Percentiles rank a stretch among this genome's conserved stretches.
phyloP scores from a whole-genome alignment of 2,113 vertebrate species.

The Hippoglossus stenolepis region DNA sequence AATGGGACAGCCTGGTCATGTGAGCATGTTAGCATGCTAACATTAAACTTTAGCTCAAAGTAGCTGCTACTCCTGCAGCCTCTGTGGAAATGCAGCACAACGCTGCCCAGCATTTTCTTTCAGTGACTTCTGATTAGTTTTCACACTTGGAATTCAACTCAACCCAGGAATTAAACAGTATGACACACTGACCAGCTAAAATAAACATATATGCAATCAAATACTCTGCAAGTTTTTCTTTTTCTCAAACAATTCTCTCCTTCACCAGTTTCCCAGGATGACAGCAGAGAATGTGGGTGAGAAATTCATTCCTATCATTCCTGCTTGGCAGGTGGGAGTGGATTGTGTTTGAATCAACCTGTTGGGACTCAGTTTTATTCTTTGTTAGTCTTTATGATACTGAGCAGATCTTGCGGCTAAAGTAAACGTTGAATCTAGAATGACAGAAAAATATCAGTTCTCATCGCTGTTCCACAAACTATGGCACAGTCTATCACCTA shows the following conservation, averaged over 20 bases:
- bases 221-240: background rate
- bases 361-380: constrained; percentile 29
- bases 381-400: constrained; percentile 2
- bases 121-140: background rate
- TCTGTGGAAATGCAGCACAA: too few species aligned
- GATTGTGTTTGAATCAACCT: constrained; percentile 46
- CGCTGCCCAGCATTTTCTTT: background rate
- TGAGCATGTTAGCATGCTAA: too few species aligned
- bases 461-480: background rate
- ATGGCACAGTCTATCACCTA: background rate
- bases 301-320: constrained; percentile 49
- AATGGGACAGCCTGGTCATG: too few species aligned
- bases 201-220: background rate
- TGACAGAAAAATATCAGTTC: background rate
- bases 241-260: background rate
- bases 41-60: too few species aligned
- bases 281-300: constrained; percentile 28
- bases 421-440: background rate
- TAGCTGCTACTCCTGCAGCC: background rate
- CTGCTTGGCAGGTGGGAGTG: constrained; percentile 39
- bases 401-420: constrained; percentile 9
- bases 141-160: background rate
- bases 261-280: constrained; percentile 14
- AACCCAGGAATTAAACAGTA: background rate
- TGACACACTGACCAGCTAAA: background rate